Evolutionary conservation across 2,888 invertebrate species (phyloP), one percentile per base, ranked within the genome.

Genomic region (Galeopsomyia nigrocyanea): DNA sequence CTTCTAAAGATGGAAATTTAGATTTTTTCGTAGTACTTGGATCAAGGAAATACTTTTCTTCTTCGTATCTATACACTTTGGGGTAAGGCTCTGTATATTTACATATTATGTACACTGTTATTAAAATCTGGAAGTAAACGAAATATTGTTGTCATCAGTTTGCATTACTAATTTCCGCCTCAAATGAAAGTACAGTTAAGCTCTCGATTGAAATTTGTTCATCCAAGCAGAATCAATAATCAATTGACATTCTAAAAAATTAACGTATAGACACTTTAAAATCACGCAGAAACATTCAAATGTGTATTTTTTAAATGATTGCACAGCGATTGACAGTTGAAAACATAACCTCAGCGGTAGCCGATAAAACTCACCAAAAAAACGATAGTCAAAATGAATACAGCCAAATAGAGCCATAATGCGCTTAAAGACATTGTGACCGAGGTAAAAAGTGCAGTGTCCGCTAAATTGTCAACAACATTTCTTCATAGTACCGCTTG

Each of bases 41-140:
- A 87, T 96, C 92, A 75, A 90, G 84, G 85, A 90, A 97, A 77
- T 87, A 90, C 79, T 92, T 91, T 86, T 98, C 98, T 82, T 92
- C 92, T 80, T 93, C 90, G 81, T 90, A 90, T 60, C 94, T 88
- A 76, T 87, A 87, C 58, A 94, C 88, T 57, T 88, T 82, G 19
- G 95, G 94, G 83, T 91, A 93, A 3, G 70, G 31, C 17, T 73
- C 50, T 57, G 73, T 73, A 31, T 71, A 61, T 60, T 71, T 75
- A 17, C 68, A 68, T 17, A 75, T 17, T 62, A 68, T 21, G 49
- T 22, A 71, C 14, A 62, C 21, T 31, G 55, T 16, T 46, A 55
- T 14, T 16, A 47, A 17, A 46, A 64, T 50, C 73, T 69, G 16
- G 51, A 68, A 55, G 39, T 39, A 63, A 0, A 49, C 6, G 31